Evolutionary conservation across 2,888 invertebrate genomes (phyloP), one percentile per base, ranked within the genome.

Genomic region (Biston betularia): DNA sequence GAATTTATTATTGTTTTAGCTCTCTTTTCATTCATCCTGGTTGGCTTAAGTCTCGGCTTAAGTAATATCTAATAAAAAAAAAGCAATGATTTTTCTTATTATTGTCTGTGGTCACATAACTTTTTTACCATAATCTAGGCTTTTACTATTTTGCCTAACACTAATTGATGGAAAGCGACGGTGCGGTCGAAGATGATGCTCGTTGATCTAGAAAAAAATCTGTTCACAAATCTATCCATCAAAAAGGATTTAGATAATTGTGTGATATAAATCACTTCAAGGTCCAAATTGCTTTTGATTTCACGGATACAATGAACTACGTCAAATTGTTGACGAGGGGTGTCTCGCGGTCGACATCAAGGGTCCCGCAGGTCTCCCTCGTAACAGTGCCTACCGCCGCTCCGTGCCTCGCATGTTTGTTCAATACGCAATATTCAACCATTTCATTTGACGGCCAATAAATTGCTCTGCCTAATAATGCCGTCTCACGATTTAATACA

Each of bases 391-490:
- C 78, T n/a, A n/a, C 42, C 64, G 63, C 67, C 58, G 59, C 71
- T 65, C 66, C 65, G 68, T 73, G 70, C 69, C 77, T 75, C 72
- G 75, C 63, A 75, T 84, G 81, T 85, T 85, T 84, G 82, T 81
- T 81, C 84, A 80, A 82, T 85, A 80, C 76, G 75, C 71, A 75
- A 78, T 78, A 76, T 78, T 75, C 78, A 73, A 77, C 75, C 71
- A 77, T 81, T 79, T 78, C 75, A 80, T 82, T 79, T 71, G 78
- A 77, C 77, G 69, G 73, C 70, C 75, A 81, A 85, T 85, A 84
- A 84, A 85, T 85, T 75, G 72, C 66, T 61, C 56, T 56, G 60
- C 72, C 75, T 76, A 78, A 79, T 80, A 81, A 77, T 74, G 75
- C 76, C 71, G 75, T 74, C 76, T 81, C 81, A 79, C 75, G 78